Percentiles rank a stretch among this genome's conserved stretches.
phyloP scores from a whole-genome alignment of 2,888 invertebrate species.

The Apodemia hepburni region DNA sequence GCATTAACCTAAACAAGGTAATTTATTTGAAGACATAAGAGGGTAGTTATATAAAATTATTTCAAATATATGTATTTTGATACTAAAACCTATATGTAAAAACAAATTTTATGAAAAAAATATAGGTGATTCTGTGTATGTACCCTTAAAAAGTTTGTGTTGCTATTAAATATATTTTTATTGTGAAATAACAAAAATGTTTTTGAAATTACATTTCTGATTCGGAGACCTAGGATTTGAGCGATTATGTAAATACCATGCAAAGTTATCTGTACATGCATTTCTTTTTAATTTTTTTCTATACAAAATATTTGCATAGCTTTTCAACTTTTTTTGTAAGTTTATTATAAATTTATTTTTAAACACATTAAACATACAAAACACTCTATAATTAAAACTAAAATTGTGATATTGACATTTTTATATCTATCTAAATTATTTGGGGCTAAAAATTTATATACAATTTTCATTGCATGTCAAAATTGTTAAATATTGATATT shows the following conservation, averaged over 20 bases:
- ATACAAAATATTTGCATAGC: neutral
- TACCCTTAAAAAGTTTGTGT: no score
- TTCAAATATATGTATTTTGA: no score
- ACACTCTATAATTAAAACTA: slow-evolving; percentile 6
- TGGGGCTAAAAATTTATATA: slow-evolving; percentile 7
- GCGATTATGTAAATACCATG: neutral
- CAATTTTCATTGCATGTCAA: slow-evolving; percentile 5
- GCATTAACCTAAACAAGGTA: no score
- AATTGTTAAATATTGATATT: neutral
- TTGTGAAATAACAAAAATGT: no score
- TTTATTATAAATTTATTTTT: slow-evolving; percentile 10
- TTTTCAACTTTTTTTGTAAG: neutral
- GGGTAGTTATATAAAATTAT: no score
- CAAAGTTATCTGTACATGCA: neutral
- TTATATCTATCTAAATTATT: slow-evolving; percentile 9
- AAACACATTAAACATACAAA: slow-evolving; percentile 11
- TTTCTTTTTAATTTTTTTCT: slow-evolving; percentile 6
- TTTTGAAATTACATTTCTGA: no score
- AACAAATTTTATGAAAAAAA: no score
- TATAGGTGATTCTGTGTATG: no score
- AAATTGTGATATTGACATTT: slow-evolving; percentile 15
- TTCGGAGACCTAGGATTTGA: no score
- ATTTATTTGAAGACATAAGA: no score
- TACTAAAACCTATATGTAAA: no score
- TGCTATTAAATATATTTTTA: no score